Percentiles rank a stretch among this genome's conserved stretches.
Evolutionary conservation across 1,140 invertebrate genomes (phyloP).

Genomic region (Caenorhabditis remanei): DNA sequence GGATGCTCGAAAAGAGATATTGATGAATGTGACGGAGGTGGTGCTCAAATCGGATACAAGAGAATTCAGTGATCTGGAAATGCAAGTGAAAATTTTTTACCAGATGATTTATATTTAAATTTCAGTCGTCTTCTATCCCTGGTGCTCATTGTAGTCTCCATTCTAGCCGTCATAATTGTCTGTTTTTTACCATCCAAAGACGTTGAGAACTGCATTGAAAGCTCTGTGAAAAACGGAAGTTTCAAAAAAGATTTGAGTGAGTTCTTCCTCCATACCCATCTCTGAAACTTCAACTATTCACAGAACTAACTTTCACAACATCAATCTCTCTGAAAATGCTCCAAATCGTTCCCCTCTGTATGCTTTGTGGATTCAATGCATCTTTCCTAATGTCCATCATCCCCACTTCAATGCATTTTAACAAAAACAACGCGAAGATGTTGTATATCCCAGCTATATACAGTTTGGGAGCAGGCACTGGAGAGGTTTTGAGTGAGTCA

Average conservation of each 20-base stretch:
- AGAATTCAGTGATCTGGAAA: neutral
- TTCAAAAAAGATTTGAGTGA: neutral
- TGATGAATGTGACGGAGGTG: neutral
- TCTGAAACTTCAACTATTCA: neutral
- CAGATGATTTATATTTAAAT: no score
- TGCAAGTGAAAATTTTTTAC: neutral
- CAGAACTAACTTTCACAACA: slow-evolving; percentile 11
- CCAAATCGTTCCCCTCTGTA: neutral
- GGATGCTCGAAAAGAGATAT: neutral
- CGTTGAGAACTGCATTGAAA: neutral
- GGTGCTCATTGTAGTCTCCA: neutral
- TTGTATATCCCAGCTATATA: slow-evolving; percentile 32
- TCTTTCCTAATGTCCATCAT: neutral
- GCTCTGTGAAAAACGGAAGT: neutral
- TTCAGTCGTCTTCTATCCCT: neutral
- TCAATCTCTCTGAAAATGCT: neutral
- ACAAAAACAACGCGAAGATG: neutral
- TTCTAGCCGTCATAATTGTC: neutral
- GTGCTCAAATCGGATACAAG: neutral
- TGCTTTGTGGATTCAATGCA: slow-evolving; percentile 8
- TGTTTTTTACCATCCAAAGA: neutral
- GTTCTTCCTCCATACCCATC: neutral
- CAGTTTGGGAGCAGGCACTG: neutral
- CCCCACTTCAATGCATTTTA: neutral
- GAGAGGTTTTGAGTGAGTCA: slow-evolving; percentile 31